These are phyloP conservation scores for Megalops cyprinoides DNA, from an alignment of 2,797 vertebrate genomes.

Conservation along the genomic window DNA sequence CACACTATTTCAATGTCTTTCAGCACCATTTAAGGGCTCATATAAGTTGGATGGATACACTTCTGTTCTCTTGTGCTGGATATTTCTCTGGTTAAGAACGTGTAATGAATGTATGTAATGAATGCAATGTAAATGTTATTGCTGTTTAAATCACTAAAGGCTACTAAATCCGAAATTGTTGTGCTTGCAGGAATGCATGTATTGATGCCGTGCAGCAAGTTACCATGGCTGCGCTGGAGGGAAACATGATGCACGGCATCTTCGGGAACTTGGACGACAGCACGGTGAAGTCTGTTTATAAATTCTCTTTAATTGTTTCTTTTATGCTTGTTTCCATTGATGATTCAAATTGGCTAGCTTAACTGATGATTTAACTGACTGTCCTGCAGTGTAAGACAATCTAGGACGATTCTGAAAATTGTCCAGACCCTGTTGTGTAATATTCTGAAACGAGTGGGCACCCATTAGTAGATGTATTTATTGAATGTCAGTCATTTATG, in stretches of 20 bases:
- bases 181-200: constrained; percentile 64
- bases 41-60: no score
- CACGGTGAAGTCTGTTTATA: constrained; percentile 63
- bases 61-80: no score
- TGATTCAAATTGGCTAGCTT: not conserved
- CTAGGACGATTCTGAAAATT: no score
- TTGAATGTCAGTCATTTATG: not conserved
- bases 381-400: not conserved
- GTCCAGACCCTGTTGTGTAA: not conserved
- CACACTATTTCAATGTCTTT: no score
- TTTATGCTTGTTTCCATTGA: not conserved
- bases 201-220: constrained; percentile 60
- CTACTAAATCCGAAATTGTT: no score
- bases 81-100: no score
- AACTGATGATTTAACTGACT: no score
- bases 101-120: no score
- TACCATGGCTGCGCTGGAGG: constrained; percentile 56
- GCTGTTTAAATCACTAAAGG: no score
- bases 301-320: not conserved
- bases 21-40: no score
- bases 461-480: not conserved
- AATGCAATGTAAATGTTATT: no score
- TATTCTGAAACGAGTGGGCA: not conserved
- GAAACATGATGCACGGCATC: constrained; percentile 57
- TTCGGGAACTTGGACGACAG: constrained; percentile 66